A percentile compares a stretch with the other conserved stretches of the same genome.
These are phyloP conservation scores for Dendrolimus pini DNA, from an alignment of 2,888 invertebrate species.

Conservation along the genomic window DNA sequence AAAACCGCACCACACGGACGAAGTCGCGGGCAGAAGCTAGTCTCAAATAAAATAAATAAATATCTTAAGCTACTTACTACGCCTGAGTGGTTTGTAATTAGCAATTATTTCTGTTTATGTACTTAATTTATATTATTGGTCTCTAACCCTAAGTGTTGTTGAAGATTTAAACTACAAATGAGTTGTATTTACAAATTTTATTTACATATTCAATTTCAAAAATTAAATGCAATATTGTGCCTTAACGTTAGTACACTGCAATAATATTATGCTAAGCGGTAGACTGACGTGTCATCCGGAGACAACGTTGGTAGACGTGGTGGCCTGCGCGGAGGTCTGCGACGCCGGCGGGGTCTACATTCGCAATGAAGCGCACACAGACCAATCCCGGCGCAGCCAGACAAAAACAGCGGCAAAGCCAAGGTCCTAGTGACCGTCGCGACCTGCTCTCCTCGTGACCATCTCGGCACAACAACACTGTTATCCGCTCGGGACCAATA, in stretches of 20 bases:
- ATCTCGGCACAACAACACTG: conserved; percentile 88
- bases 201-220: conserved; percentile 4
- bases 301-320: conserved; percentile 76
- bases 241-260: conserved; percentile 8
- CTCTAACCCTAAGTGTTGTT: not conserved
- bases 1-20: not conserved
- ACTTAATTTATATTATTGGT: not conserved
- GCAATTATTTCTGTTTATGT: no score
- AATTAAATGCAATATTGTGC: conserved; percentile 23
- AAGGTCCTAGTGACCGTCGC: conserved; percentile 89
- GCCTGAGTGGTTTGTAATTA: no score
- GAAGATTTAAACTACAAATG: not conserved
- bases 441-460: conserved; percentile 89
- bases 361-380: conserved; percentile 93
- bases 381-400: conserved; percentile 89
- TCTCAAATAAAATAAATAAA: not conserved
- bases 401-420: conserved; percentile 89
- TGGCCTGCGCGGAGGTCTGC: conserved; percentile 79
- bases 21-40: no score
- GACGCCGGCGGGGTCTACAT: conserved; percentile 83
- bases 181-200: not conserved
- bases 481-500: conserved; percentile 87
- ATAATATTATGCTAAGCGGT: conserved; percentile 48
- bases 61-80: not conserved
- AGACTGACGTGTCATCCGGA: conserved; percentile 72